phyloP scores from a whole-genome alignment of 1,140 invertebrate genomes.

The Zaprionus camerounensis region DNA sequence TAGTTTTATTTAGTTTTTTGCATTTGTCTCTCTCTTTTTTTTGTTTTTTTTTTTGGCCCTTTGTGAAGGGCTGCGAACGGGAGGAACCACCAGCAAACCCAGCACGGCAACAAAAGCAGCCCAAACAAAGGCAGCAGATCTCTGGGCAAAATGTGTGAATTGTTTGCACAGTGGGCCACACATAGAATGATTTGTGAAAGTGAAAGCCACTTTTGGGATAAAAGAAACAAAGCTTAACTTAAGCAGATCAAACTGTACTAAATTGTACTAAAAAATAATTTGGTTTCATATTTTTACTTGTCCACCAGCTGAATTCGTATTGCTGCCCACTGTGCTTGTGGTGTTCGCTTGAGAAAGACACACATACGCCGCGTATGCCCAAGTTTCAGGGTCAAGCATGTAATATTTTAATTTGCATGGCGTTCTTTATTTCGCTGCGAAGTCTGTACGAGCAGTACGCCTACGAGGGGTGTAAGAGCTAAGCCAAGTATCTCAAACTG shows the following conservation, averaged over 20 bases:
- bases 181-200: not conserved
- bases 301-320: not conserved
- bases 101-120: conserved; percentile 41
- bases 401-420: conserved; percentile 77
- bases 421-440: conserved; percentile 54
- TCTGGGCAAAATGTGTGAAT: conserved; percentile 54
- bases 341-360: conserved; percentile 15
- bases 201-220: not conserved
- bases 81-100: conserved; percentile 40
- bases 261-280: not conserved
- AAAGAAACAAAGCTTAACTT: not conserved
- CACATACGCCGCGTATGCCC: conserved; percentile 29
- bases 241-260: not conserved
- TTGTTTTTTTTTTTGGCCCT: conserved; percentile 30
- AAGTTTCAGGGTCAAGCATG: conserved; percentile 73
- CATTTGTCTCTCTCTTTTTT: not conserved
- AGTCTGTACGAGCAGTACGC: not conserved
- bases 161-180: conserved; percentile 43
- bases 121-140: conserved; percentile 49
- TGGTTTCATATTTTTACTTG: not conserved
- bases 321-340: conserved; percentile 31
- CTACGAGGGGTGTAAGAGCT: not conserved
- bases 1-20: conserved; percentile 15
- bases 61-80: conserved; percentile 49
- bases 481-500: not conserved